Evolutionary conservation across 1,140 invertebrate species (phyloP), one percentile per base, ranked within the genome.

Genomic region (Sycophaga agraensis): DNA sequence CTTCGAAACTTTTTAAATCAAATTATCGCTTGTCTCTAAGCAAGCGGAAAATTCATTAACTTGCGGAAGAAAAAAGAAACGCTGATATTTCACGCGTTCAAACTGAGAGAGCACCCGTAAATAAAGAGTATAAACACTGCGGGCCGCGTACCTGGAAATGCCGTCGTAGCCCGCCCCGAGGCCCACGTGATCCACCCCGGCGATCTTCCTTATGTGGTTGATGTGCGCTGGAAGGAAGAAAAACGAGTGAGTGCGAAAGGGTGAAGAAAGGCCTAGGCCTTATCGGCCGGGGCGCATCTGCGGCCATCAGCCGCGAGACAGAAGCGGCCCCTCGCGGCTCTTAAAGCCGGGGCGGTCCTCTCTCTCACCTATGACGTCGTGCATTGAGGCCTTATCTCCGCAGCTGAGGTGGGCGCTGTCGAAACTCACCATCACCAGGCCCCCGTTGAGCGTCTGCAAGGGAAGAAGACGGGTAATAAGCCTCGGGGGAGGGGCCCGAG

Each of bases 401-500:
- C 85, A 87, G 66, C 82, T 86, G 55, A 87, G 79, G 73, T 85
- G 86, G 35, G 77, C 69, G 63, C 78, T 83, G 71, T 90, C 92
- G 73, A 94, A 94, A 75, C 91, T 93, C 26, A 95, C 87, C 92
- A 95, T 95, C 2, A 94, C 89, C n/a, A 95, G 85, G 19, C 92
- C 92, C 11, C 90, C 87, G 74, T 94, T 94, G 45, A 85, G 82
- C 59, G 89, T 77, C 78, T 82, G 53, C 16, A 11, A 42, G 1
- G 24, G 45, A 48, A 28, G n/a, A 28, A 59, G 46, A 40, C 50
- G 26, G 28, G 31, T 21, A 46, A 46, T 28, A 37, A 60, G 39
- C 9, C 19, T 14, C 8, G 8, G 16, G 28, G 22, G 8, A 55
- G 35, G n/a, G 14, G 45, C 6, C 2, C 2, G 22, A 59, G 56